phyloP scores from a whole-genome alignment of 2,113 vertebrate species.

The Elephas maximus region DNA sequence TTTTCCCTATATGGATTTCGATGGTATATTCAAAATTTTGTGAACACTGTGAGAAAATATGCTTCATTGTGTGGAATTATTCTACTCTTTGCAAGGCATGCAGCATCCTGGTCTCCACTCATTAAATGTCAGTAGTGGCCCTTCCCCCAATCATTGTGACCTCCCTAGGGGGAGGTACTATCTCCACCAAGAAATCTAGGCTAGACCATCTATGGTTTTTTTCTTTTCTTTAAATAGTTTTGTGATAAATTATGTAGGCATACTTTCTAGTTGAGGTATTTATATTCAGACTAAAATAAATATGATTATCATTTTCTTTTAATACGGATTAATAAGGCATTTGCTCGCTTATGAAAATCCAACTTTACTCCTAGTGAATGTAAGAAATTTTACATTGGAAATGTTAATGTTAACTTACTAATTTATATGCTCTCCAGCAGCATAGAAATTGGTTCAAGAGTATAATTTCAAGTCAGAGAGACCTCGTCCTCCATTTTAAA shows the following conservation, averaged over 20 bases:
- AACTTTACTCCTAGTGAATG: neutral
- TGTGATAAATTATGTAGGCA: neutral
- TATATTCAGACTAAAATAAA: neutral
- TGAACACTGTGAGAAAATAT: neutral
- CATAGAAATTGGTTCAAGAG: neutral
- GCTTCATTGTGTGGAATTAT: neutral
- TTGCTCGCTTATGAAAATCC: conserved; percentile 15
- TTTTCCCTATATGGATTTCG: neutral
- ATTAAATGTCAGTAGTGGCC: neutral
- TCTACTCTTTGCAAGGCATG: neutral
- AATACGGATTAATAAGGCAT: neutral
- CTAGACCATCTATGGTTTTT: neutral
- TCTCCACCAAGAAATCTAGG: neutral
- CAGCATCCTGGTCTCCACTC: no score
- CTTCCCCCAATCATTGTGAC: neutral
- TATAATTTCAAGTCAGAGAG: neutral
- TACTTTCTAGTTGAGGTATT: neutral
- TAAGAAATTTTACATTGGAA: neutral
- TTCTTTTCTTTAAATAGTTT: neutral
- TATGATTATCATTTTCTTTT: neutral
- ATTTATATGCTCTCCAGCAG: neutral
- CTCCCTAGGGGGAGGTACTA: neutral
- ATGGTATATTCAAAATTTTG: neutral
- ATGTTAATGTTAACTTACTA: neutral
- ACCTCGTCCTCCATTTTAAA: conserved; percentile 6